phyloP scores from a whole-genome alignment of 2,113 vertebrate genomes.

The Muntiacus reevesi region DNA sequence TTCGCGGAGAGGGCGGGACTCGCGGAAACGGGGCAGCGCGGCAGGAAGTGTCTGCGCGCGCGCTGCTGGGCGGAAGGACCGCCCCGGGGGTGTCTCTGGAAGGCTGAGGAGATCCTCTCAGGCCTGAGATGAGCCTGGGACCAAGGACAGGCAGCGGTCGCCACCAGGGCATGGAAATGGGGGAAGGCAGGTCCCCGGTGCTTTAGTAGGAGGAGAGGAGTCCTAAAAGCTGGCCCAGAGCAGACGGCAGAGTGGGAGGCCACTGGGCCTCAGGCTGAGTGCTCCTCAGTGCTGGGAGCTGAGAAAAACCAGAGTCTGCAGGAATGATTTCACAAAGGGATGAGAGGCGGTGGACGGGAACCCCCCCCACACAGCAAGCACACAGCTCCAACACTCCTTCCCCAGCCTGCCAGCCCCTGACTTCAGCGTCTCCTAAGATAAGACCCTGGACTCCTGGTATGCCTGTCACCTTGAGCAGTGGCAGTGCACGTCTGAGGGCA shows the following conservation, averaged over 20 bases:
- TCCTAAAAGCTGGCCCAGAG: neutral
- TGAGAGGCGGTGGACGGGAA: neutral
- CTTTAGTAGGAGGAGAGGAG: neutral
- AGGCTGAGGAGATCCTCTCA: neutral
- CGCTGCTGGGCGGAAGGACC: no score
- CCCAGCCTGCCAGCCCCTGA: neutral
- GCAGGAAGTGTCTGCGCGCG: no score
- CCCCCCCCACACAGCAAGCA: neutral
- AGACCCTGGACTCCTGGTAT: neutral
- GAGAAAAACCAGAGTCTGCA: neutral
- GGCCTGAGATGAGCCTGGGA: neutral
- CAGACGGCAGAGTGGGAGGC: neutral
- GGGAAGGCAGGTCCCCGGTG: neutral
- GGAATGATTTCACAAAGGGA: neutral
- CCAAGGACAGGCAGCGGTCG: neutral
- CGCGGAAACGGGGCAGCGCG: fast-evolving
- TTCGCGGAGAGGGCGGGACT: fast-evolving
- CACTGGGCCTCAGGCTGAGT: neutral
- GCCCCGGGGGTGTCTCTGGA: neutral
- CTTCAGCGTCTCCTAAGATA: neutral
- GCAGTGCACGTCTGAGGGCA: neutral
- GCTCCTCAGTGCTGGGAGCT: neutral
- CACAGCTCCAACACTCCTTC: neutral
- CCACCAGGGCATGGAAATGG: neutral
- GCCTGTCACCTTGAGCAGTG: neutral